Evolutionary conservation across 1,140 invertebrate species (phyloP), one percentile per base, ranked within the genome.

Genomic region (Eriocheir sinensis): DNA sequence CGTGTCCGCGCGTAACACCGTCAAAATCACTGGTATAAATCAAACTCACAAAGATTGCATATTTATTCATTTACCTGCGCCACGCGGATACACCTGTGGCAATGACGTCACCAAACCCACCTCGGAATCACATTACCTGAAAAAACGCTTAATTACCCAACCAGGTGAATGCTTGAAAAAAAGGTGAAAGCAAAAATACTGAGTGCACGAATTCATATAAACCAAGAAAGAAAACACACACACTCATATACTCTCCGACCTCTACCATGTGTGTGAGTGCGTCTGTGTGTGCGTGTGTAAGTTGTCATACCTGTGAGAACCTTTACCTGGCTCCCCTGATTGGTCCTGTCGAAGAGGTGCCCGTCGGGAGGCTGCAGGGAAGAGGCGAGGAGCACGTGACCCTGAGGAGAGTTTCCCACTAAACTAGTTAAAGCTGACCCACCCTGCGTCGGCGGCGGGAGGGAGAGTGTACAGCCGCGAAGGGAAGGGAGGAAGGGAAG

Each of bases 51-150:
- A n/a, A 1, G 1, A 72, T 3, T 72, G n/a, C n/a, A n/a, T n/a
- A n/a, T n/a, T n/a, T n/a, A n/a, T n/a, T 21, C 17, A 27, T n/a
- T 21, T 27, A 60, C 53, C 6, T 21, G 2, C 60, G 6, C 60
- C 12, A n/a, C 60, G n/a, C 27, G 60, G 60, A 21, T 72, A 72
- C 60, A 72, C 12, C 12, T 72, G 60, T 72, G 27, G 21, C 21
- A 72, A n/a, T 72, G 60, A 72, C 60, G 60, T 72, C 60, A 72
- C 60, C 44, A 72, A n/a, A 72, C 60, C 6, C 60, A 72, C 60
- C 60, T 72, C 27, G 27, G 4, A 72, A 21, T n/a, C 4, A 72
- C 60, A n/a, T 72, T 12, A 72, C 12, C 21, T 21, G 21, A 72
- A n/a, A n/a, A n/a, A 21, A 12, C 12, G 4, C 60, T 72, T n/a